Base-by-base conservation (phyloP, 2,888 invertebrate species). In the Germaria angustata region DNA sequence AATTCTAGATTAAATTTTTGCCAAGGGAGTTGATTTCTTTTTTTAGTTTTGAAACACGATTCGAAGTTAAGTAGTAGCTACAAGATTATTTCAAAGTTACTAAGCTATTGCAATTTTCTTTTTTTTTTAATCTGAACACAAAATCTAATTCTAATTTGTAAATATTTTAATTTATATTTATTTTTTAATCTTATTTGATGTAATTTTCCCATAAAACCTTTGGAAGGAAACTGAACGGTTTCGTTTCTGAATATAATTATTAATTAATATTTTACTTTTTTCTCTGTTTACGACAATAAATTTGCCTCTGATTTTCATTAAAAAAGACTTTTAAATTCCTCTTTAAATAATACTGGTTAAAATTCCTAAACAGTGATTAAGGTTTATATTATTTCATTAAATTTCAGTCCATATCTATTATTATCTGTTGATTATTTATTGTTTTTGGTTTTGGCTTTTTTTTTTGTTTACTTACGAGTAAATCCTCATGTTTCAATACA, bases 161-260 rank as follows among this genome's bases (percentile, higher is more conserved):
- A 55, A 71, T 39, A 39, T 46, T 57, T 55, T 61, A 72, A 66
- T 77, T 79, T 36, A 13, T 15, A 24, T 39, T 63, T 20, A n/a
- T 32, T 71, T 55, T 72, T 55, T 53, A 65, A 53, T 68, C 51
- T 66, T 71, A 65, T 51, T 51, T 49, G 36, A 15, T 51, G 46
- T 68, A 59, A 72, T 36, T 76, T 49, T 34, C 2, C 63, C 61
- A 36, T 61, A 79, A 79, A 82, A 79, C 41, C 63, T 78, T 81
- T 84, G 84, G 81, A 80, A 84, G 81, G 84, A 84, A 81, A 84
- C 72, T 77, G 80, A 84, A 80, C 83, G 80, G 83, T 78, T 73
- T 78, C 71, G 84, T 82, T 82, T 72, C 69, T 39, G 41, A 39
- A 22, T 66, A 22, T 55, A 17, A 39, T 36, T 81, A 32, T 63